Percentiles rank a stretch among this genome's conserved stretches.
Evolutionary conservation across 2,888 invertebrate species (phyloP).

Genomic region (Baronia brevicornis): DNA sequence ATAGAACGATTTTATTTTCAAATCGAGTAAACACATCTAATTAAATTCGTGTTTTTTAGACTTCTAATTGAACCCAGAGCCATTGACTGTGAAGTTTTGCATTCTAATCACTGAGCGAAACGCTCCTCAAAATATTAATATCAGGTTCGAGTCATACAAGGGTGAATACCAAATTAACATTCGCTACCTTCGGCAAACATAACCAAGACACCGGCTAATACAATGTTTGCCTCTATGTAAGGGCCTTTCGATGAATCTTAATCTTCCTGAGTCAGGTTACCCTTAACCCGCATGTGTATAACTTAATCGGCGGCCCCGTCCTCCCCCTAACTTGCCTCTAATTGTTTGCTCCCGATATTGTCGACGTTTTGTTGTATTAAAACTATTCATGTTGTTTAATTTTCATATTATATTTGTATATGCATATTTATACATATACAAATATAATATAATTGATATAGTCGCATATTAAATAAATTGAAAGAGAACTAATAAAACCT

Average conservation of each 20-base stretch:
- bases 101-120: no score
- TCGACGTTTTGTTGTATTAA: conserved; percentile 49
- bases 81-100: no score
- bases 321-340: conserved; percentile 66
- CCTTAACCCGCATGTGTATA: conserved; percentile 73
- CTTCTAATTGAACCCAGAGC: no score
- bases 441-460: no score
- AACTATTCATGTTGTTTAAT: conserved; percentile 42
- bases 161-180: conserved; percentile 75
- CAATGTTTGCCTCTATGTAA: conserved; percentile 71
- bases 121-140: conserved; percentile 64
- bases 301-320: conserved; percentile 66
- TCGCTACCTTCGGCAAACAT: conserved; percentile 68
- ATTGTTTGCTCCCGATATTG: conserved; percentile 74
- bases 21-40: no score
- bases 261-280: conserved; percentile 69
- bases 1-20: no score
- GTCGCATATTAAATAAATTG: no score
- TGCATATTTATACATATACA: no score
- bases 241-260: conserved; percentile 71
- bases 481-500: no score
- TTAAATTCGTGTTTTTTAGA: no score
- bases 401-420: no score
- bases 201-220: conserved; percentile 66
- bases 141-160: conserved; percentile 41